Conservation (phyloP, 2,113 vertebrate genomes). For the Redunca redunca region DNA sequence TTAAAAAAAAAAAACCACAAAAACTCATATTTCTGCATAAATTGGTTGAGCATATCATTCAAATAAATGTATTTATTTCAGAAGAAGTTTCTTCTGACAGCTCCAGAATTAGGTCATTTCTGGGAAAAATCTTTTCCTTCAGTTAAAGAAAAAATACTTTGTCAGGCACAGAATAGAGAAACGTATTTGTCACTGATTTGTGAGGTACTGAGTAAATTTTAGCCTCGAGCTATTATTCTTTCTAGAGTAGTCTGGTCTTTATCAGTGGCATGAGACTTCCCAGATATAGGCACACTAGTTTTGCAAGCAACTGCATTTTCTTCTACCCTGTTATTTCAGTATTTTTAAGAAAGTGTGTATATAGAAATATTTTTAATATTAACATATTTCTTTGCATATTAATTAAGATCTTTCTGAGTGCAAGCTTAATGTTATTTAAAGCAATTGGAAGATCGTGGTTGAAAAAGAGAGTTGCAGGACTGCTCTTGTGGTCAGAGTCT, state of each 20-base stretch:
- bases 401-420: not conserved
- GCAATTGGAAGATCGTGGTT: not conserved
- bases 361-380: not conserved
- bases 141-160: constrained; percentile 36
- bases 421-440: not conserved
- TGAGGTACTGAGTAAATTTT: constrained; percentile 65
- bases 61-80: not conserved
- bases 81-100: not conserved
- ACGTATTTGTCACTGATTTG: constrained; percentile 65
- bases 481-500: not conserved
- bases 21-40: not conserved
- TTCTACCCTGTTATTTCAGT: not conserved
- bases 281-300: constrained; percentile 67
- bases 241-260: constrained; percentile 68
- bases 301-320: constrained; percentile 66
- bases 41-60: not conserved
- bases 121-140: constrained; percentile 16
- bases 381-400: not conserved
- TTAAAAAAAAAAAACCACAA: not conserved
- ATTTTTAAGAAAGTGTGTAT: not conserved
- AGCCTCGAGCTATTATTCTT: constrained; percentile 63
- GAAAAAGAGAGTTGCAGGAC: not conserved
- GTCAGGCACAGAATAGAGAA: not conserved
- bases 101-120: not conserved
- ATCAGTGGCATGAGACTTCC: constrained; percentile 72